Evolutionary conservation across 1,140 invertebrate species (phyloP).

Genomic region (Macrobrachium rosenbergii): DNA sequence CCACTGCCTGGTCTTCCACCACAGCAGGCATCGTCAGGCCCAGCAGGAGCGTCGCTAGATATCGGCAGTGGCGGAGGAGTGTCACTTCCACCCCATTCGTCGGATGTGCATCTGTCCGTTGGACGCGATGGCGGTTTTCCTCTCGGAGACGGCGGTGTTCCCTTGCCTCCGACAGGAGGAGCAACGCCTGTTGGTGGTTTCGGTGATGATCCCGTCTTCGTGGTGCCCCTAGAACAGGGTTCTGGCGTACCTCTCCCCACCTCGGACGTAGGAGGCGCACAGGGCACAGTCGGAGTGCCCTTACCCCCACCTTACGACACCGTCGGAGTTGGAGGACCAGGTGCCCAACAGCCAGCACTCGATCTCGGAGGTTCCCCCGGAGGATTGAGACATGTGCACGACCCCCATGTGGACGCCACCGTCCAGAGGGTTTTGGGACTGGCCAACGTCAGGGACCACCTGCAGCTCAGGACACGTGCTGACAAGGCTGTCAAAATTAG

Average conservation of each 20-base stretch:
- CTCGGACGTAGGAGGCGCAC: background rate
- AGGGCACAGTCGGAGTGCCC: conserved; percentile 13
- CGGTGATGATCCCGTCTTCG: conserved; percentile 14
- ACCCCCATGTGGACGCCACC: conserved; percentile 41
- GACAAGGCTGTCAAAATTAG: conserved; percentile 57
- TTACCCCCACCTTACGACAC: background rate
- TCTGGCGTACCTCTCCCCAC: conserved; percentile 21
- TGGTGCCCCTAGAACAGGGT: background rate
- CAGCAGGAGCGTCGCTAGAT: too few relatives aligned
- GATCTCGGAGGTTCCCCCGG: conserved; percentile 1
- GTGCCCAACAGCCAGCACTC: background rate
- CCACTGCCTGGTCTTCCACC: background rate
- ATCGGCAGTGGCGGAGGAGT: too few relatives aligned
- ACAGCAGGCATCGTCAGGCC: too few relatives aligned
- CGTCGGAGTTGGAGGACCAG: background rate
- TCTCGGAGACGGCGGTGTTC: background rate
- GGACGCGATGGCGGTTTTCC: too few relatives aligned
- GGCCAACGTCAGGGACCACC: conserved; percentile 30
- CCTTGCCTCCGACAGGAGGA: conserved; percentile 4
- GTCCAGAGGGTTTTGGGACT: conserved; percentile 45
- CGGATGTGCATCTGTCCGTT: too few relatives aligned
- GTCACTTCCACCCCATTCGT: too few relatives aligned
- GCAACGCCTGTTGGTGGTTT: background rate
- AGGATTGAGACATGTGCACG: conserved; percentile 40
- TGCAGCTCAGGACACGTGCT: conserved; percentile 44